These are phyloP conservation scores for Epirrita christyi DNA, from an alignment of 2,888 invertebrate genomes.

Conservation along the genomic window DNA sequence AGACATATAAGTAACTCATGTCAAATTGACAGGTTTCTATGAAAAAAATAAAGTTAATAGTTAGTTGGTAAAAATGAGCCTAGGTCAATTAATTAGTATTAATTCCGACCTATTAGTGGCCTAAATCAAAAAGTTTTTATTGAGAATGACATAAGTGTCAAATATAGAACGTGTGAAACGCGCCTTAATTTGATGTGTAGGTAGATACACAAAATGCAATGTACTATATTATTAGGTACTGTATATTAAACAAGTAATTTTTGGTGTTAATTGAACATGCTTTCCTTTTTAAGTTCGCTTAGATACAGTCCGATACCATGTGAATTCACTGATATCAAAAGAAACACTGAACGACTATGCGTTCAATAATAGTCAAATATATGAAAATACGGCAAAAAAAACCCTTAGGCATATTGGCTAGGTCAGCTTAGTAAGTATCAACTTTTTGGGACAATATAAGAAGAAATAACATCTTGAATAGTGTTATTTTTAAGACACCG, in stretches of 20 bases:
- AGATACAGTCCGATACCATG: background rate
- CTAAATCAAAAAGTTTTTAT: background rate
- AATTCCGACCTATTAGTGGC: background rate
- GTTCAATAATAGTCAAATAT: background rate
- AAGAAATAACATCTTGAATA: too few relatives aligned
- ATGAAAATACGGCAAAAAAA: background rate
- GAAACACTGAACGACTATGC: too few relatives aligned
- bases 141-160: too few relatives aligned
- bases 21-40: too few relatives aligned
- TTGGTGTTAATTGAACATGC: constrained; percentile 15
- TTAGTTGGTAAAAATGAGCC: too few relatives aligned
- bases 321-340: background rate
- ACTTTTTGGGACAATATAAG: too few relatives aligned
- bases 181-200: background rate
- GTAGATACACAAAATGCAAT: background rate
- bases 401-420: too few relatives aligned
- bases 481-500: too few relatives aligned
- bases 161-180: background rate
- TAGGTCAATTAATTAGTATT: background rate
- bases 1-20: too few relatives aligned
- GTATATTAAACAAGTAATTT: too few relatives aligned
- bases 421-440: too few relatives aligned
- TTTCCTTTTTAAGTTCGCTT: constrained; percentile 2
- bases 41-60: too few relatives aligned
- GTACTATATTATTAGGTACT: background rate